These are phyloP conservation scores for Enteromius fasciolatus DNA, from an alignment of 2,797 vertebrate species.

Conservation along the genomic window DNA sequence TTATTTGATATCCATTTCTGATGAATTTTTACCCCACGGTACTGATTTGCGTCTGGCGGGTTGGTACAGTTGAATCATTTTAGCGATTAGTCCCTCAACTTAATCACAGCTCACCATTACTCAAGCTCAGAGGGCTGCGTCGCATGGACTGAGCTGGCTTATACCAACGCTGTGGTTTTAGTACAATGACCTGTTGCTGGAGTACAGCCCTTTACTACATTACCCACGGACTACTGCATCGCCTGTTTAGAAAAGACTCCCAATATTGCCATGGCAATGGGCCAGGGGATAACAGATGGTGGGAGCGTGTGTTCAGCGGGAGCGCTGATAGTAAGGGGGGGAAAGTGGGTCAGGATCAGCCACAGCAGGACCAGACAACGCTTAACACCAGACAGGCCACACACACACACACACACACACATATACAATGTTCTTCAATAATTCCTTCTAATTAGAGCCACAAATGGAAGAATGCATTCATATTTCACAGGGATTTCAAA, in stretches of 20 bases:
- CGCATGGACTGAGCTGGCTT: constrained; percentile 5
- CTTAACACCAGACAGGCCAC: constrained; percentile 53
- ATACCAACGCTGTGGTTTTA: constrained; percentile 30
- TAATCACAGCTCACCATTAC: constrained; percentile 46
- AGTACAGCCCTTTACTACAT: constrained; percentile 29
- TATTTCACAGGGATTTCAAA: constrained; percentile 7
- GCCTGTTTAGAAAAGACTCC: constrained; percentile 45
- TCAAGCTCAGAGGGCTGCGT: constrained; percentile 16
- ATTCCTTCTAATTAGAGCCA: constrained; percentile 24
- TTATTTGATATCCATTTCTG: constrained; percentile 20
- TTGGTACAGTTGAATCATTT: constrained; percentile 31
- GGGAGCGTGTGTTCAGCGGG: constrained; percentile 72
- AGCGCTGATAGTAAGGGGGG: constrained; percentile 61
- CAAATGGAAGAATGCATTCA: constrained; percentile 20
- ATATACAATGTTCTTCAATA: constrained; percentile 33
- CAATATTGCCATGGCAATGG: constrained; percentile 73
- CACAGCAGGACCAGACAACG: constrained; percentile 53
- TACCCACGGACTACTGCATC: constrained; percentile 47
- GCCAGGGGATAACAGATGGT: constrained; percentile 81
- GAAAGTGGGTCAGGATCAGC: constrained; percentile 66
- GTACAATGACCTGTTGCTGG: constrained; percentile 42
- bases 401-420: constrained; percentile 20
- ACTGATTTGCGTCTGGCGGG: neutral
- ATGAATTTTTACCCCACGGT: constrained; percentile 7
- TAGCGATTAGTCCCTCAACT: constrained; percentile 45